phyloP scores from a whole-genome alignment of 1,140 invertebrate genomes.

The Meteorus sp. region DNA sequence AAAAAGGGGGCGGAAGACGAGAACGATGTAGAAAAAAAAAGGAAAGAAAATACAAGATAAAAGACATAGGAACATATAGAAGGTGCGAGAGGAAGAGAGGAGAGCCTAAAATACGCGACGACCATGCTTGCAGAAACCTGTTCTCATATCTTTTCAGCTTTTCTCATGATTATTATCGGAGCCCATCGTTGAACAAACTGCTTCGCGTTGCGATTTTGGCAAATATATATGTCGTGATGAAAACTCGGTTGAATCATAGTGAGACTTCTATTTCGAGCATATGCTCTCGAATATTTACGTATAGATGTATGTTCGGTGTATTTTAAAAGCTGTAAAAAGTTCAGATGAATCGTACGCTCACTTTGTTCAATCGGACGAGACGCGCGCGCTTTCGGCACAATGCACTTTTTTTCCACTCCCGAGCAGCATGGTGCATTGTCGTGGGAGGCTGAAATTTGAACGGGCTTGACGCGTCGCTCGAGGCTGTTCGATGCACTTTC shows the following conservation, averaged over 20 bases:
- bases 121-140: constrained; percentile 53
- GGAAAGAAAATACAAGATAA: too few relatives aligned
- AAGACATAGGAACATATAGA: constrained; percentile 48
- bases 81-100: constrained; percentile 24
- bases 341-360: constrained; percentile 36
- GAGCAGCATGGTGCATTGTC: constrained; percentile 44
- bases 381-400: constrained; percentile 38
- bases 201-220: constrained; percentile 3
- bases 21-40: constrained; percentile 59
- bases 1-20: constrained; percentile 58
- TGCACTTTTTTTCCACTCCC: constrained; percentile 37
- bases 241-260: too few relatives aligned
- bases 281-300: not conserved
- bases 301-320: not conserved
- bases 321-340: constrained; percentile 15
- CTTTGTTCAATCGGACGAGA: constrained; percentile 37
- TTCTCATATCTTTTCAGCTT: constrained; percentile 53
- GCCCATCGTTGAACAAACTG: constrained; percentile 27
- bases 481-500: constrained; percentile 28
- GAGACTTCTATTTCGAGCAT: not conserved
- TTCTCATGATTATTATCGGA: constrained; percentile 50
- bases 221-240: too few relatives aligned
- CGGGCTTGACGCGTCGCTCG: constrained; percentile 36
- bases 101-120: constrained; percentile 8
- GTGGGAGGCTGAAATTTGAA: constrained; percentile 52